Percentiles rank a stretch among this genome's conserved stretches.
Evolutionary conservation across 1,140 invertebrate species (phyloP).

Genomic region (Dreissena rostriformis): DNA sequence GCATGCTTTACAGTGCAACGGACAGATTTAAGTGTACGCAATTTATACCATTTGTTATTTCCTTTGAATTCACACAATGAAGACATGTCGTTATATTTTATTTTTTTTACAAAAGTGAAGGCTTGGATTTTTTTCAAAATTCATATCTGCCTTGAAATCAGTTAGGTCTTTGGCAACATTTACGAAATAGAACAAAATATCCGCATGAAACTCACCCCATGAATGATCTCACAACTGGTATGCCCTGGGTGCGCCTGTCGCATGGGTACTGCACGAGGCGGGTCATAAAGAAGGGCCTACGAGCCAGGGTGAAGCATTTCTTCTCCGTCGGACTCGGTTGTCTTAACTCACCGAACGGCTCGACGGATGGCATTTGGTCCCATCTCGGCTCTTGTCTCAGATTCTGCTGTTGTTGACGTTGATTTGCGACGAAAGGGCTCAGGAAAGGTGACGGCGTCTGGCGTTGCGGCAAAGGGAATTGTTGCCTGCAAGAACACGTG

Average conservation of each 20-base stretch:
- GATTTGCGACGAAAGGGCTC: not conserved
- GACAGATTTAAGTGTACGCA: too few relatives aligned
- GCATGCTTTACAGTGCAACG: too few relatives aligned
- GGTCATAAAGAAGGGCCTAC: constrained; percentile 28
- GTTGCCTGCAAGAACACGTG: not conserved
- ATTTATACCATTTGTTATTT: too few relatives aligned
- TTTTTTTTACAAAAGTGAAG: too few relatives aligned
- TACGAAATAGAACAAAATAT: too few relatives aligned
- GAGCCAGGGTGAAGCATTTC: constrained; percentile 41
- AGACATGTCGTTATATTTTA: too few relatives aligned
- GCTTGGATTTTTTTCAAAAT: too few relatives aligned
- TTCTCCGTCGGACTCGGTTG: not conserved
- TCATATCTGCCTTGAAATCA: too few relatives aligned
- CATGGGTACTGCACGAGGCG: constrained; percentile 42
- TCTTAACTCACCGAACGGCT: constrained; percentile 2
- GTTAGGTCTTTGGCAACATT: too few relatives aligned
- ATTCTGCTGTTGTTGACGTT: not conserved
- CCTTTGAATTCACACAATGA: too few relatives aligned
- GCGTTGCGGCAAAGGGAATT: not conserved
- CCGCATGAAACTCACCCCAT: constrained; percentile 29
- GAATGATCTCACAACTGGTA: constrained; percentile 36
- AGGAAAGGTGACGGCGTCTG: not conserved
- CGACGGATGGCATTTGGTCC: constrained; percentile 1
- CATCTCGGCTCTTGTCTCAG: not conserved
- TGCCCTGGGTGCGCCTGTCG: constrained; percentile 8